phyloP scores from a whole-genome alignment of 2,797 vertebrate species.

The Syngnathus rostellatus region DNA sequence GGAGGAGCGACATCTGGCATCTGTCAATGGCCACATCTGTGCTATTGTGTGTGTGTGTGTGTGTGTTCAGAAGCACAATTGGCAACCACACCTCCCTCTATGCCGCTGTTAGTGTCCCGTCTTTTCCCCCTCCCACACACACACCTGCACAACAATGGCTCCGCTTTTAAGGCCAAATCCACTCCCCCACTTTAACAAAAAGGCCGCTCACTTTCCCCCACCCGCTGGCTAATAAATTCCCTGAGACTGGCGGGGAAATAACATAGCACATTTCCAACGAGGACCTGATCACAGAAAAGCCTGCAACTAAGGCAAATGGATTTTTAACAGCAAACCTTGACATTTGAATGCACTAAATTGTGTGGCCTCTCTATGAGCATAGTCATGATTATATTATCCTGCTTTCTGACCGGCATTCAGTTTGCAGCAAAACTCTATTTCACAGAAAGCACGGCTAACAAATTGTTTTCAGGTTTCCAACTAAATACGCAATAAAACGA shows the following conservation, averaged over 20 bases:
- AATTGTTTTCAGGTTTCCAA: conserved; percentile 19
- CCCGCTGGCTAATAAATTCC: neutral
- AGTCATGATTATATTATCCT: neutral
- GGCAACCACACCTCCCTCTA: conserved; percentile 24
- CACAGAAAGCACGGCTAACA: conserved; percentile 23
- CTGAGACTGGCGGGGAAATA: neutral
- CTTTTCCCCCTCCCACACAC: neutral
- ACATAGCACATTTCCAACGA: neutral
- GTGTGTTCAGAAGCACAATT: conserved; percentile 14
- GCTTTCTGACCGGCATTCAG: neutral
- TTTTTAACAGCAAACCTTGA: conserved; percentile 2
- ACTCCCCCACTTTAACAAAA: neutral
- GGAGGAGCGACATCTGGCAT: conserved; percentile 40
- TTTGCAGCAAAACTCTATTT: conserved; percentile 13
- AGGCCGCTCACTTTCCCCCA: neutral
- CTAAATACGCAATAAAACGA: conserved; percentile 12
- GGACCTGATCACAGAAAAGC: neutral
- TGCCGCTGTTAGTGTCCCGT: neutral
- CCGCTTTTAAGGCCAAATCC: neutral
- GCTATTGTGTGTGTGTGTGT: conserved; percentile 16
- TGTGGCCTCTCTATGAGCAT: neutral
- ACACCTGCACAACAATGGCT: conserved; percentile 4
- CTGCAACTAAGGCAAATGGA: neutral
- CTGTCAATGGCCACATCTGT: conserved; percentile 30
- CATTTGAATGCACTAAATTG: neutral